Conservation (phyloP, 1,140 invertebrate species). For the Drosophila punjabiensis region DNA sequence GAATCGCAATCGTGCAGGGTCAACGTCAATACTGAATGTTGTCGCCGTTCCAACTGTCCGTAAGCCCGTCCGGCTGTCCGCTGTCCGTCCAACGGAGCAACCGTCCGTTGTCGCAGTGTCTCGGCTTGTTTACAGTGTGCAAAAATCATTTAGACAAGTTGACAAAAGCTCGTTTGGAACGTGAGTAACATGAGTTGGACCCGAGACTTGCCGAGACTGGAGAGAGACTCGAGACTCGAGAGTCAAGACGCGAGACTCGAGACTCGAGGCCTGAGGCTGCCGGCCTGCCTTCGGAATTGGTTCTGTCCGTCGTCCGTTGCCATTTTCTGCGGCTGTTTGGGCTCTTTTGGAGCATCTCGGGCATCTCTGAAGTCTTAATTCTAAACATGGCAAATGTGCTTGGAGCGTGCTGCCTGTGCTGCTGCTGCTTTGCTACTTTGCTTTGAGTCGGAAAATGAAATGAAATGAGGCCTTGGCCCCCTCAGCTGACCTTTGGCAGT, state of each 20-base stretch:
- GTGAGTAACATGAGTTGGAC: slow-evolving; percentile 82
- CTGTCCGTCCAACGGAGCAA: slow-evolving; percentile 36
- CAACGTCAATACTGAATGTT: slow-evolving; percentile 76
- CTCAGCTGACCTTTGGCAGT: slow-evolving; percentile 64
- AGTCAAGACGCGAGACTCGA: not conserved
- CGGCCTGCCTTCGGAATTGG: slow-evolving; percentile 56
- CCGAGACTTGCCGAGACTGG: slow-evolving; percentile 25
- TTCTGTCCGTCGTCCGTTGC: slow-evolving; percentile 52
- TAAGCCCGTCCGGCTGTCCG: slow-evolving; percentile 20
- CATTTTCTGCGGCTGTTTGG: slow-evolving; percentile 34
- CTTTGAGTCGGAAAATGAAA: slow-evolving; percentile 54
- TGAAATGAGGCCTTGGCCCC: slow-evolving; percentile 64
- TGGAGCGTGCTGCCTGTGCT: slow-evolving; percentile 68
- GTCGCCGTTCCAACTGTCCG: slow-evolving; percentile 51
- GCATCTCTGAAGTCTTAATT: slow-evolving; percentile 74
- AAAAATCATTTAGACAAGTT: slow-evolving; percentile 85
- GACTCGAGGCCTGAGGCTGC: slow-evolving; percentile 38
- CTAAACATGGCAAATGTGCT: slow-evolving; percentile 81
- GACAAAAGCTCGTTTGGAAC: slow-evolving; percentile 85
- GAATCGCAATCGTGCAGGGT: slow-evolving; percentile 82
- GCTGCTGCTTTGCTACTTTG: slow-evolving; percentile 46
- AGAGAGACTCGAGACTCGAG: slow-evolving; percentile 12
- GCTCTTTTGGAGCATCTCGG: slow-evolving; percentile 47
- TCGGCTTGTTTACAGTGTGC: slow-evolving; percentile 83
- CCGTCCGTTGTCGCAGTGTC: slow-evolving; percentile 52